These are phyloP conservation scores for Centrocercus urophasianus DNA, from an alignment of 2,113 vertebrate species.

Conservation along the genomic window DNA sequence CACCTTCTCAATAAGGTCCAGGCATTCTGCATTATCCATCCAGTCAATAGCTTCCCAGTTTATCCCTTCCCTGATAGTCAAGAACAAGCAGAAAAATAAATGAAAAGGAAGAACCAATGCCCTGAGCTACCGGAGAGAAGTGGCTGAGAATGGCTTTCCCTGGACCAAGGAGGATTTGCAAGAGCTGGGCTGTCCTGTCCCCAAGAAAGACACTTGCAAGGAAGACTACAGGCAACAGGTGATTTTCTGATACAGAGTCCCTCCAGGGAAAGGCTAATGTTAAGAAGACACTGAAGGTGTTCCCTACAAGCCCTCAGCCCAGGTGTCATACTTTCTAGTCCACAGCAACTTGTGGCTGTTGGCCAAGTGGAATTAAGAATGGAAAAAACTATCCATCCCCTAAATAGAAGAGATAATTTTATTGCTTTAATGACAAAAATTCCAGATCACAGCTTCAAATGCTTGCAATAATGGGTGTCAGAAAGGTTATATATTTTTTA, in stretches of 20 bases:
- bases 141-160: not conserved
- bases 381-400: not conserved
- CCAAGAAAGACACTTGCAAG: not conserved
- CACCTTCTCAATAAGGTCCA: constrained; percentile 94
- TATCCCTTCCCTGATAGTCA: constrained; percentile 86
- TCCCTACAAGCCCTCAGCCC: not conserved
- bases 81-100: constrained; percentile 24
- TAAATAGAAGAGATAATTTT: not conserved
- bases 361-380: not conserved
- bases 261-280: not conserved
- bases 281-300: not conserved
- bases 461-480: not conserved
- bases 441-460: not conserved
- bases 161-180: not conserved
- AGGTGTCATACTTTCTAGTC: not conserved
- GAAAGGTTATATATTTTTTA: not conserved
- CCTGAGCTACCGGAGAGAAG: not conserved
- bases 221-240: not conserved
- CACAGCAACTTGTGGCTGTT: not conserved
- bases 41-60: constrained; percentile 95
- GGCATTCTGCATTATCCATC: constrained; percentile 96
- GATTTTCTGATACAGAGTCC: not conserved
- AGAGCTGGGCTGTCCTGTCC: not conserved
- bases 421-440: not conserved
- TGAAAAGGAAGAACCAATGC: not conserved